A percentile compares a stretch with the other conserved stretches of the same genome.
phyloP scores from a whole-genome alignment of 2,888 invertebrate genomes.

The Nomada fucata region DNA sequence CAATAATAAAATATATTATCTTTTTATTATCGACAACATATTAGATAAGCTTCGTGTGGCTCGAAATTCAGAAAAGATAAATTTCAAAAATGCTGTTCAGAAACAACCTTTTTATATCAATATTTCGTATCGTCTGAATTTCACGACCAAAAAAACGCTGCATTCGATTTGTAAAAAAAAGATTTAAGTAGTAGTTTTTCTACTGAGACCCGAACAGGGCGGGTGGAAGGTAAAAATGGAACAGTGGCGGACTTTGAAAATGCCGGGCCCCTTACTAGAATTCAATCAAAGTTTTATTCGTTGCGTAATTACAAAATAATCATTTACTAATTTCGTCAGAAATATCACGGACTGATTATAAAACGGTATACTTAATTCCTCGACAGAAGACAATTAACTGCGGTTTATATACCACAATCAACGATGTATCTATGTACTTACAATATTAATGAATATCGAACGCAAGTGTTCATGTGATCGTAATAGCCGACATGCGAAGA shows the following conservation, averaged over 20 bases:
- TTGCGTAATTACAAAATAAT: not conserved
- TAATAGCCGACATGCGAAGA: constrained; percentile 47
- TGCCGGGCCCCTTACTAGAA: no score
- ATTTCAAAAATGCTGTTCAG: not conserved
- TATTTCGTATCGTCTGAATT: not conserved
- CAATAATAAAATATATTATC: not conserved
- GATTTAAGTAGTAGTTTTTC: not conserved
- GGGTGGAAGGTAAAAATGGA: not conserved
- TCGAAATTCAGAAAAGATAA: not conserved
- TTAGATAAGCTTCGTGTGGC: not conserved
- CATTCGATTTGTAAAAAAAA: not conserved
- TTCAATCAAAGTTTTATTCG: not conserved
- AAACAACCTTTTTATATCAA: not conserved
- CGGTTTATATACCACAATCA: constrained; percentile 59
- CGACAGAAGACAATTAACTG: constrained; percentile 23
- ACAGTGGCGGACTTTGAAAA: not conserved
- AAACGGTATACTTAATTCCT: not conserved
- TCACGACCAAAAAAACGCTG: not conserved
- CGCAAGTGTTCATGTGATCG: constrained; percentile 52
- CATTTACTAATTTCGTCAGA: not conserved
- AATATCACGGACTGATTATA: not conserved
- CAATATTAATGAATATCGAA: constrained; percentile 59
- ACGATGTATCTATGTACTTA: constrained; percentile 70
- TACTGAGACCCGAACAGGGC: not conserved
- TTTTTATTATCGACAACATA: not conserved